Evolutionary conservation across 2,113 vertebrate genomes (phyloP).

Genomic region (Oreocharis arfaki): DNA sequence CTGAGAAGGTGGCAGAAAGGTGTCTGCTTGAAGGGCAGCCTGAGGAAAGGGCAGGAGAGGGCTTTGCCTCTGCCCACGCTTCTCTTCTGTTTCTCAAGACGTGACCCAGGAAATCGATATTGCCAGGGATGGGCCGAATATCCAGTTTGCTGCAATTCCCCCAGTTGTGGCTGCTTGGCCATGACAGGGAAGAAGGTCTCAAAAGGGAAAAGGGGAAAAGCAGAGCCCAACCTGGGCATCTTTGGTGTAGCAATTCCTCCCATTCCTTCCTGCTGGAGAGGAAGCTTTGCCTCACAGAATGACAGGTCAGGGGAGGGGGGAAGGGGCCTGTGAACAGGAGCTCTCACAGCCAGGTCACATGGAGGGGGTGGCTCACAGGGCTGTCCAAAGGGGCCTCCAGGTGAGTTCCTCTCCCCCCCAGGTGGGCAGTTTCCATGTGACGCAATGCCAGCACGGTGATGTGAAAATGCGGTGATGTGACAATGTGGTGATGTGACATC

Average conservation of each 20-base stretch:
- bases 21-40: neutral
- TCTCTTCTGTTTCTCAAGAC: neutral
- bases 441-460: accelerated
- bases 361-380: neutral
- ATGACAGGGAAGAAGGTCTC: neutral
- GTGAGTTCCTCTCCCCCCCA: accelerated
- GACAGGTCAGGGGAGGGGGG: neutral
- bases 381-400: neutral
- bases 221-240: neutral
- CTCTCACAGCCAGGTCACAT: accelerated
- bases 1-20: neutral
- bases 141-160: neutral
- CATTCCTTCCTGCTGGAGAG: neutral
- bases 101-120: neutral
- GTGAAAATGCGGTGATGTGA: neutral
- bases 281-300: neutral
- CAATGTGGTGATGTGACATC: neutral
- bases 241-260: neutral
- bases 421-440: accelerated
- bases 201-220: neutral
- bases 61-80: neutral
- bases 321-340: neutral
- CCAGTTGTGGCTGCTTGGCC: neutral
- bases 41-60: neutral
- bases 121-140: neutral